Evolutionary conservation across 2,113 vertebrate genomes (phyloP).

Genomic region (Coryphaenoides rupestris): DNA sequence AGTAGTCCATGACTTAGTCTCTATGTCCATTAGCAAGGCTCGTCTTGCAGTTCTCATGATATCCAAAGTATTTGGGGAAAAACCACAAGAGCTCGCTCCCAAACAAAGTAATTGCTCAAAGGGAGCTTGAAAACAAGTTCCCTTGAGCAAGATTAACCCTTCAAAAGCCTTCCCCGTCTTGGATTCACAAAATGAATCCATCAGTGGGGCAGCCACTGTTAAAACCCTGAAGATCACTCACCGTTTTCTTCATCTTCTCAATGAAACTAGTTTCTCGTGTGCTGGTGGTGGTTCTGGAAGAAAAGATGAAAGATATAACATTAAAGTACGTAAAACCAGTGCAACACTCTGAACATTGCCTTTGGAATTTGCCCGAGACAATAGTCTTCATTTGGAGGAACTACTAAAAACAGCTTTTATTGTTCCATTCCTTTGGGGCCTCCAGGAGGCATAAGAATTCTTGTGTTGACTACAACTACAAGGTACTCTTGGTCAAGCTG

Average conservation of each 20-base stretch:
- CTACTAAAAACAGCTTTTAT: too few species aligned
- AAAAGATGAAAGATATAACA: neutral
- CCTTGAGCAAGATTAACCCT: constrained; percentile 16
- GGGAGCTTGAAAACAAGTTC: constrained; percentile 12
- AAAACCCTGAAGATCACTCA: constrained; percentile 60
- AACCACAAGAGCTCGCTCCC: constrained; percentile 41
- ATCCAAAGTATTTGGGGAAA: constrained; percentile 43
- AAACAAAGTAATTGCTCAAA: constrained; percentile 23
- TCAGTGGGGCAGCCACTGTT: neutral
- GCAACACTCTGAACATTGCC: too few species aligned
- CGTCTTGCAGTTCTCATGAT: constrained; percentile 11
- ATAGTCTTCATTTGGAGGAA: too few species aligned
- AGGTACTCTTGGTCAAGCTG: too few species aligned
- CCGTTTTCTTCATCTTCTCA: constrained; percentile 99
- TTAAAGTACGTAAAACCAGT: too few species aligned
- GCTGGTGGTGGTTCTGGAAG: constrained; percentile 50
- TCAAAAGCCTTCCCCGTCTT: constrained; percentile 5
- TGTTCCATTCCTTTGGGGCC: too few species aligned
- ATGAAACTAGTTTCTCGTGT: constrained; percentile 90
- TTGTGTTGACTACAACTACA: too few species aligned
- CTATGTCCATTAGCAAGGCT: constrained; percentile 1
- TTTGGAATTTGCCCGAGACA: too few species aligned
- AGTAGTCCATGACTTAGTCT: neutral
- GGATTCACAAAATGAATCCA: neutral
- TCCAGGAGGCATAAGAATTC: too few species aligned